Evolutionary conservation across 2,797 vertebrate species (phyloP).

Genomic region (Threskiornis aethiopicus): DNA sequence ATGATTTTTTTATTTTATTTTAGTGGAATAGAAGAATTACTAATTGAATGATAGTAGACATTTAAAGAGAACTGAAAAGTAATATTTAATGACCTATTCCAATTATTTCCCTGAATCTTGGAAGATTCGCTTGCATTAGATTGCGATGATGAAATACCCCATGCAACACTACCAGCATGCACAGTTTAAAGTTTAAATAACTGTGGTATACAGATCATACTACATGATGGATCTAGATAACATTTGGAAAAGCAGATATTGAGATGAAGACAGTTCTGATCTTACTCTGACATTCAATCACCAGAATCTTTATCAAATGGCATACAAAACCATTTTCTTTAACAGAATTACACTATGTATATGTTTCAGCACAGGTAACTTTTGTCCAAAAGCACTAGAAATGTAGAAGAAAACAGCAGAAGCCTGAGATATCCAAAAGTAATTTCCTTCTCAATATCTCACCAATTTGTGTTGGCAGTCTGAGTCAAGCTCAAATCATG

Average conservation of each 20-base stretch:
- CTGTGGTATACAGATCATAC: neutral
- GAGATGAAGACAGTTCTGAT: conserved; percentile 7
- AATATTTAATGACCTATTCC: neutral
- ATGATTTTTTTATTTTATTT: neutral
- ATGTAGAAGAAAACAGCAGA: neutral
- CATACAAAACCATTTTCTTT: conserved; percentile 3
- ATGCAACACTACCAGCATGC: neutral
- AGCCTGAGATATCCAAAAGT: neutral
- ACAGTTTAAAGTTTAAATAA: conserved; percentile 8
- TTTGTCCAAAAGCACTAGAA: neutral
- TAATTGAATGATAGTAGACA: neutral
- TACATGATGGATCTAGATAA: neutral
- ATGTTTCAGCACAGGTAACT: neutral
- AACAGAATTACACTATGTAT: neutral
- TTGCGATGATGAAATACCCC: conserved; percentile 8
- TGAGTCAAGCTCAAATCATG: neutral
- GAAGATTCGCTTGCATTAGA: conserved; percentile 26
- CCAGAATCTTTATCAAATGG: conserved; percentile 34
- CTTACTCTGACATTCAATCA: conserved; percentile 2
- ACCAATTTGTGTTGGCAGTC: neutral
- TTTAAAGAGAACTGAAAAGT: neutral
- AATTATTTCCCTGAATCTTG: neutral
- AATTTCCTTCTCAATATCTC: neutral
- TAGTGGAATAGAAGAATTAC: neutral
- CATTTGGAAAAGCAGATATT: neutral